Evolutionary conservation across 2,888 invertebrate species (phyloP).

Genomic region (Ashinkailepas kermadecensis): DNA sequence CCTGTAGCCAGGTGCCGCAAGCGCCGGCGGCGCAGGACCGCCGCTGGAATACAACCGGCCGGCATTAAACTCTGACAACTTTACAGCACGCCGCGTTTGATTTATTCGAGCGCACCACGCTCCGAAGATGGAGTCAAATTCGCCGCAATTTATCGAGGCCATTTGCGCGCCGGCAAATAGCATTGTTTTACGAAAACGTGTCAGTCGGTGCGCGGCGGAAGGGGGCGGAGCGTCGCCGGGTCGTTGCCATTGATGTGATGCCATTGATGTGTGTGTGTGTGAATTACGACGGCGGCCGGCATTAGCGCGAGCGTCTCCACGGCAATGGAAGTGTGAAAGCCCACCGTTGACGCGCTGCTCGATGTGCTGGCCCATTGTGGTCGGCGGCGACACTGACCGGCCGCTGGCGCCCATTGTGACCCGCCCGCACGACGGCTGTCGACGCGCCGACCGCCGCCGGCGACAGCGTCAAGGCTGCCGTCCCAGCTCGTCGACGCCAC

Average conservation of each 20-base stretch:
- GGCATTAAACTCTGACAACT: slow-evolving; percentile 19
- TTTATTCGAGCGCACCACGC: slow-evolving; percentile 15
- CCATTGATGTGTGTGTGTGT: background rate
- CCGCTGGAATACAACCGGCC: slow-evolving; percentile 8
- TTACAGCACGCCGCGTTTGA: background rate
- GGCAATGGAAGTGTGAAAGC: background rate
- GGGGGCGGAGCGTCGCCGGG: background rate
- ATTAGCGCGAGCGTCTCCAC: background rate
- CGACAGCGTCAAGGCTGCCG: no score
- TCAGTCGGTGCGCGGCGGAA: background rate
- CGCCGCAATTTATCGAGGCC: slow-evolving; percentile 2
- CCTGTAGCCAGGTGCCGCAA: no score
- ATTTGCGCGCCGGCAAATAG: slow-evolving; percentile 16
- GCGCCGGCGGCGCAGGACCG: background rate
- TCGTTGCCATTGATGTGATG: background rate
- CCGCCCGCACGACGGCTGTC: no score
- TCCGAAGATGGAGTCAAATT: slow-evolving; percentile 13
- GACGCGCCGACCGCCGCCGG: no score
- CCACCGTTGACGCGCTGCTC: background rate
- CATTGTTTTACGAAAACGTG: slow-evolving; percentile 18
- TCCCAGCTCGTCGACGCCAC: background rate
- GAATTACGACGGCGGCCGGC: background rate
- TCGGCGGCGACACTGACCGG: background rate
- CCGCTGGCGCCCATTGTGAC: background rate
- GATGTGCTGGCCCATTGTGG: background rate